Conservation (phyloP, 2,113 vertebrate genomes). For the Callionymus lyra region DNA sequence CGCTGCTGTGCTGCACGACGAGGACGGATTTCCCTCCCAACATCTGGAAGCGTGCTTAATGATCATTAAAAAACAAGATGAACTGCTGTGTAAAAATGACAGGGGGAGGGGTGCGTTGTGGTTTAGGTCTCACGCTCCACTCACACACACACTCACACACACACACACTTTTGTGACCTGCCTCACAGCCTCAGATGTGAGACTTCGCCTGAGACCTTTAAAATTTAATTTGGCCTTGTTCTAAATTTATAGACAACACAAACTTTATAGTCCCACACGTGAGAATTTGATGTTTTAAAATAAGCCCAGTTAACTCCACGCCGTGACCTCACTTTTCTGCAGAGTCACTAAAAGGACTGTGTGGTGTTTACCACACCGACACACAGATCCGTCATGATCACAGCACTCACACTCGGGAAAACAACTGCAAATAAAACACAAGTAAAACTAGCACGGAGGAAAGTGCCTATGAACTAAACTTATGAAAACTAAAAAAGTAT, state of each 20-base stretch:
- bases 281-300: slow-evolving; percentile 31
- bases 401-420: too few relatives aligned
- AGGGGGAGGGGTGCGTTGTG: slow-evolving; percentile 20
- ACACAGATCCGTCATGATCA: neutral
- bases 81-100: slow-evolving; percentile 43
- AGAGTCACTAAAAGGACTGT: slow-evolving; percentile 7
- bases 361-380: slow-evolving; percentile 17
- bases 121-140: slow-evolving; percentile 37
- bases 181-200: slow-evolving; percentile 23
- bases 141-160: slow-evolving; percentile 21
- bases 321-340: too few relatives aligned
- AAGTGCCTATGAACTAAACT: too few relatives aligned
- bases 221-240: slow-evolving; percentile 50
- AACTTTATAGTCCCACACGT: slow-evolving; percentile 45
- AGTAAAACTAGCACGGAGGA: too few relatives aligned
- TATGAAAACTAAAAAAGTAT: too few relatives aligned
- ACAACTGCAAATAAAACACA: too few relatives aligned
- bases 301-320: slow-evolving; percentile 5
- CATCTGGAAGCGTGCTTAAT: slow-evolving; percentile 64
- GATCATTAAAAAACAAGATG: slow-evolving; percentile 54
- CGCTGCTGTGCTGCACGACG: slow-evolving; percentile 31
- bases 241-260: slow-evolving; percentile 43
- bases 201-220: slow-evolving; percentile 39
- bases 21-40: slow-evolving; percentile 40
- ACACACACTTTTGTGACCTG: slow-evolving; percentile 30